Evolutionary conservation across 2,113 vertebrate species (phyloP).

Genomic region (Pollachius pollachius): DNA sequence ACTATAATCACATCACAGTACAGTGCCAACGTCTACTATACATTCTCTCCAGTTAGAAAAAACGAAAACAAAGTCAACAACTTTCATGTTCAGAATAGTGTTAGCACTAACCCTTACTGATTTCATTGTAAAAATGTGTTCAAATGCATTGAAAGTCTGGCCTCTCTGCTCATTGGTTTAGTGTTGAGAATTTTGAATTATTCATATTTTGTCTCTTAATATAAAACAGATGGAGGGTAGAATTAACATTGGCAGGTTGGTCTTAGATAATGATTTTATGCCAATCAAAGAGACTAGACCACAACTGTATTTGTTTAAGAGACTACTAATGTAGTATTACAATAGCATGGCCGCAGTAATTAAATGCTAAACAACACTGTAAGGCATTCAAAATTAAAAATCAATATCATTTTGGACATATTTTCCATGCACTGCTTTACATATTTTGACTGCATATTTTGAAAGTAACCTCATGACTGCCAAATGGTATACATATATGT

Average conservation of each 20-base stretch:
- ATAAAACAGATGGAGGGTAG: slow-evolving; percentile 34
- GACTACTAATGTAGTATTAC: neutral
- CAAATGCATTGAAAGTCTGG: slow-evolving; percentile 11
- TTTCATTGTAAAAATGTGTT: neutral
- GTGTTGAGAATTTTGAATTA: slow-evolving; percentile 32
- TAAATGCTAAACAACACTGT: slow-evolving; percentile 26
- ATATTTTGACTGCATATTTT: slow-evolving; percentile 1
- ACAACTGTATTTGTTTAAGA: slow-evolving; percentile 12
- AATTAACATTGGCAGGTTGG: slow-evolving; percentile 22
- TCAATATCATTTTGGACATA: slow-evolving; percentile 19
- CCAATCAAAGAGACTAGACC: slow-evolving; percentile 14
- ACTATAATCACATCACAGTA: slow-evolving; percentile 59
- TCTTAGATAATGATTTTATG: slow-evolving; percentile 34
- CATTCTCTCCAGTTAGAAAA: slow-evolving; percentile 29
- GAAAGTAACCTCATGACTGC: slow-evolving; percentile 13
- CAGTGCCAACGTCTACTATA: slow-evolving; percentile 42
- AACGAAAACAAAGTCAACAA: neutral
- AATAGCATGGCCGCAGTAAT: neutral
- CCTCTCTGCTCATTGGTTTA: slow-evolving; percentile 17
- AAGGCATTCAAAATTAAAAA: slow-evolving; percentile 23
- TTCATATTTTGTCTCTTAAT: slow-evolving; percentile 29
- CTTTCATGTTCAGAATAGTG: neutral
- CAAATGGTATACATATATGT: no score
- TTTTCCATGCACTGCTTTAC: neutral
- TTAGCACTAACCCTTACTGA: no score